Conservation (phyloP, 92 coral and sea anemone genomes). For the Parazoanthus swiftii region DNA sequence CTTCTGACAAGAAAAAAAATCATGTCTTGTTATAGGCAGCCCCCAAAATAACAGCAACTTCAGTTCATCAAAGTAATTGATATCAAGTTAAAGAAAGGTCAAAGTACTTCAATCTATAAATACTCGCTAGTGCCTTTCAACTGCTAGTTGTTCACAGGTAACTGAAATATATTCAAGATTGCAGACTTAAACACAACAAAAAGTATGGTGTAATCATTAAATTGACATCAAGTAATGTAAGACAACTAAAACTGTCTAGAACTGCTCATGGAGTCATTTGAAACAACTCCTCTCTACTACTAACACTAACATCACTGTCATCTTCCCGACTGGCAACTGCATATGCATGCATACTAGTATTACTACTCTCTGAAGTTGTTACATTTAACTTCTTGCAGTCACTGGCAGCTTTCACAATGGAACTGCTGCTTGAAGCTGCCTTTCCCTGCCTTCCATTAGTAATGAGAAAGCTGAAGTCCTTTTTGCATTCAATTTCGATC, state of each 20-base stretch:
- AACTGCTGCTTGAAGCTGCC: background rate
- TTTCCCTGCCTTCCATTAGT: conserved; percentile 19
- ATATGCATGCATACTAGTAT: conserved; percentile 18
- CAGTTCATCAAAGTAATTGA: background rate
- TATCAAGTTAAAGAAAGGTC: background rate
- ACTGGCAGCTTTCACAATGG: conserved; percentile 5
- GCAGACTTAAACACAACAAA: background rate
- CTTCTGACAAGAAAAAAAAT: background rate
- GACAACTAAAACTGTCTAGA: background rate
- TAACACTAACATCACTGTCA: conserved; percentile 3
- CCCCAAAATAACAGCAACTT: background rate
- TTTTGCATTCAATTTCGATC: conserved; percentile 32
- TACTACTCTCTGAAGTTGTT: conserved; percentile 33
- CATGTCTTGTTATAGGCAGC: background rate
- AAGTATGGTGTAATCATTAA: background rate
- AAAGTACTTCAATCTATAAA: background rate
- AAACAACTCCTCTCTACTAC: background rate
- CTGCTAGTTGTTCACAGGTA: background rate
- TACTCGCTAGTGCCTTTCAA: background rate
- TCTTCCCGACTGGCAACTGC: conserved; percentile 23
- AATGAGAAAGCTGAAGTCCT: conserved; percentile 26
- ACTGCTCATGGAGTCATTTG: background rate
- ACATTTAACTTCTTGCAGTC: conserved; percentile 24
- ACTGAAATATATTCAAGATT: background rate
- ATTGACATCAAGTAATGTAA: background rate